Percentiles rank a stretch among this genome's conserved stretches.
These are phyloP conservation scores for Diplodus sargus DNA, from an alignment of 2,797 vertebrate species.

Conservation along the genomic window DNA sequence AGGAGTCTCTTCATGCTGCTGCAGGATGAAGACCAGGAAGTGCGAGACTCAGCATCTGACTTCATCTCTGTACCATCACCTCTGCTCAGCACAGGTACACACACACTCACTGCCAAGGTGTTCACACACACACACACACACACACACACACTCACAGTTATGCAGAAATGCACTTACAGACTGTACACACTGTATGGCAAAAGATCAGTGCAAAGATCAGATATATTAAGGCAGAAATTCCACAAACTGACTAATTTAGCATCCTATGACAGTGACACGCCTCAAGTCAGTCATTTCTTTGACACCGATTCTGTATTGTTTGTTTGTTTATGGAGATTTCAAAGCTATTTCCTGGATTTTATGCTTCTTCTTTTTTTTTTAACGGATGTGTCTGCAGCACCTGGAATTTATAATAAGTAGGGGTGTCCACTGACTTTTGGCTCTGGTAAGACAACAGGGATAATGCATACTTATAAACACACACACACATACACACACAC, in stretches of 20 bases:
- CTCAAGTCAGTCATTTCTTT: no score
- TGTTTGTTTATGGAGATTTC: neutral
- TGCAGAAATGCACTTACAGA: neutral
- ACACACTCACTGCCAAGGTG: neutral
- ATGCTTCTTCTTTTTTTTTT: no score
- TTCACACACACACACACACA: neutral
- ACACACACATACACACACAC: neutral
- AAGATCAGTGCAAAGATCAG: no score
- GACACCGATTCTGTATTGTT: no score
- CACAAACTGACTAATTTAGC: no score
- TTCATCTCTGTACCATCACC: constrained; percentile 82
- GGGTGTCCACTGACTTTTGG: neutral
- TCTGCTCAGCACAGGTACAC: constrained; percentile 76
- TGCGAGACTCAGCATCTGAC: constrained; percentile 89
- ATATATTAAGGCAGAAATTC: no score
- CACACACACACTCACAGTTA: neutral
- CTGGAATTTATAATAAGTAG: neutral
- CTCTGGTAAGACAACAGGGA: neutral
- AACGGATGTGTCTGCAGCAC: neutral
- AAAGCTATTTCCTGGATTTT: neutral
- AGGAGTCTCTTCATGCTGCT: constrained; percentile 89
- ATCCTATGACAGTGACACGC: no score
- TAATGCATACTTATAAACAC: constrained; percentile 1
- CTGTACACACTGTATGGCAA: neutral
- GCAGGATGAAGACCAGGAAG: constrained; percentile 92